phyloP scores from a whole-genome alignment of 1,140 invertebrate species.

The Rhyzopertha dominica region DNA sequence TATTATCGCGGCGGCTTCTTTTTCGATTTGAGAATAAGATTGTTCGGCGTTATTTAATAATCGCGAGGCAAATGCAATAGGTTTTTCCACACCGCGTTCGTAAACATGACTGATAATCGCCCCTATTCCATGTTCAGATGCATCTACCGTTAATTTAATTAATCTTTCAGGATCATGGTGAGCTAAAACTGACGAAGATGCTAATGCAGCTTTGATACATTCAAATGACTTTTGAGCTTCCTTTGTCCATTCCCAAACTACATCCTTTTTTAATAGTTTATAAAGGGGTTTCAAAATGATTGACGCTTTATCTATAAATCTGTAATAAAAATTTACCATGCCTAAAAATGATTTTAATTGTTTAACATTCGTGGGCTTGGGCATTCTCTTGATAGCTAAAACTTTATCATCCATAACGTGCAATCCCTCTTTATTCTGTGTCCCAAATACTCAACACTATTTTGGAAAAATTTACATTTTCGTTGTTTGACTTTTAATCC shows the following conservation, averaged over 20 bases:
- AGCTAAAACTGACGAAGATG: slow-evolving; percentile 23
- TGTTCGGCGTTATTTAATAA: slow-evolving; percentile 16
- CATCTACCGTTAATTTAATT: slow-evolving; percentile 13
- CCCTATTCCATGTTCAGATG: slow-evolving; percentile 10
- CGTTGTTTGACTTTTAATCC: too few relatives aligned
- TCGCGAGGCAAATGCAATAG: slow-evolving; percentile 24
- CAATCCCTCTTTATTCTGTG: too few relatives aligned
- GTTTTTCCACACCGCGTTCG: slow-evolving; percentile 18
- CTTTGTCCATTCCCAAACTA: slow-evolving; percentile 16
- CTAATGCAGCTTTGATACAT: slow-evolving; percentile 28
- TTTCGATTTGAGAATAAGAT: slow-evolving; percentile 29
- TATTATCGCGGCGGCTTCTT: slow-evolving; percentile 25
- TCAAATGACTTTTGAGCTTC: slow-evolving; percentile 24
- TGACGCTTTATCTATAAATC: too few relatives aligned
- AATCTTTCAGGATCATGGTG: slow-evolving; percentile 14
- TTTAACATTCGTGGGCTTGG: too few relatives aligned
- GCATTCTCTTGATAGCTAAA: too few relatives aligned
- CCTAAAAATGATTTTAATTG: too few relatives aligned
- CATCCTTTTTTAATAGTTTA: slow-evolving; percentile 19
- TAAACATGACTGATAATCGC: slow-evolving; percentile 15
- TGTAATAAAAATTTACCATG: too few relatives aligned
- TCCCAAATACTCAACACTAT: too few relatives aligned
- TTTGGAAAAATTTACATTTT: too few relatives aligned
- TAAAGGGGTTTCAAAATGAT: too few relatives aligned
- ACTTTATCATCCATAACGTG: too few relatives aligned